Evolutionary conservation across 2,888 invertebrate species (phyloP).

Genomic region (Ptychoptera contaminata): DNA sequence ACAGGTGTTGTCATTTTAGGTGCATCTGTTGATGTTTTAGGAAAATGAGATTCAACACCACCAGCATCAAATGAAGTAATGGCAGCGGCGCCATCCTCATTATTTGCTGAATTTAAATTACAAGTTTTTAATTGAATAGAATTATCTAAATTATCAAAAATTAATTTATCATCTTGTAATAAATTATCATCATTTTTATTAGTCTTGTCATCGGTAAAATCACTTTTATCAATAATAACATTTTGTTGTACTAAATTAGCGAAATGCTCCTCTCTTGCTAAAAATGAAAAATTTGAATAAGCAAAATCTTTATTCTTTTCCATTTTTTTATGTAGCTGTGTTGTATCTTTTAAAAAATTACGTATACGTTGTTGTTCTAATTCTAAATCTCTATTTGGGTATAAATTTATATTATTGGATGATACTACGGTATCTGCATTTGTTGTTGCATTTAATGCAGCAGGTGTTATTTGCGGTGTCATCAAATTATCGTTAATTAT

Average conservation of each 20-base stretch:
- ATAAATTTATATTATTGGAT: not conserved
- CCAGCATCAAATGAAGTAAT: not conserved
- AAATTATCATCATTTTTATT: not conserved
- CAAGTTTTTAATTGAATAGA: slow-evolving; percentile 4
- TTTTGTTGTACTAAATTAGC: slow-evolving; percentile 32
- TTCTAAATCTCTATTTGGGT: not conserved
- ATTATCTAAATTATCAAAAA: slow-evolving; percentile 5
- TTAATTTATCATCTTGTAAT: slow-evolving; percentile 3
- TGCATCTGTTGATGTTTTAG: not conserved
- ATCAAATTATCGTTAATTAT: not conserved
- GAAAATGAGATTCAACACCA: not conserved
- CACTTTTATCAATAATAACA: slow-evolving; percentile 14
- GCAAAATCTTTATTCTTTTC: slow-evolving; percentile 29
- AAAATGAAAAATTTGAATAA: slow-evolving; percentile 29
- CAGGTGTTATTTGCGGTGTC: not conserved
- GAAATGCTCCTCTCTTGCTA: slow-evolving; percentile 31
- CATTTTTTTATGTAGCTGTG: slow-evolving; percentile 27
- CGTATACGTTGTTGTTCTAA: slow-evolving; percentile 30
- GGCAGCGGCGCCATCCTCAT: not conserved
- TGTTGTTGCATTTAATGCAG: not conserved
- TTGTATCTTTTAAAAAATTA: slow-evolving; percentile 31
- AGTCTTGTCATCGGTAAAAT: not conserved
- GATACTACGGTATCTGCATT: not conserved
- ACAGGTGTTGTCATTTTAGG: not conserved
- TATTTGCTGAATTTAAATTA: slow-evolving; percentile 2